Evolutionary conservation across 2,888 invertebrate genomes (phyloP), one percentile per base, ranked within the genome.

Genomic region (Lampropteryx suffumata): DNA sequence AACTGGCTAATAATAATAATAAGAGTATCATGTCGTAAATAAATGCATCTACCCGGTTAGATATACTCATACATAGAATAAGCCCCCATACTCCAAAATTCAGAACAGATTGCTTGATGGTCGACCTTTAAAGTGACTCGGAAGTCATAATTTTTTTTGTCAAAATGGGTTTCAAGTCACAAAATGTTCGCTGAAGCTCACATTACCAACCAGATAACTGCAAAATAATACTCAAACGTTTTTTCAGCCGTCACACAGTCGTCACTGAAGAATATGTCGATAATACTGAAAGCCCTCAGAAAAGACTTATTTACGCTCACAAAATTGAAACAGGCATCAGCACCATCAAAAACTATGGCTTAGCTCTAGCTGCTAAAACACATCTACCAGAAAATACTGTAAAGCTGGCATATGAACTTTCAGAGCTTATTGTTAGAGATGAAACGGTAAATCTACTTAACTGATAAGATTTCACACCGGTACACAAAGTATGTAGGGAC

Each of bases 271-370:
- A 81, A 63, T 54, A 63, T 7, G 71, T 74, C 3, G 74, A 72
- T 21, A 39, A 42, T 28, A 61, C 74, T 6, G 71, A 76, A 29
- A 65, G 64, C 32, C 59, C 58, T 2, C 64, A 80, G 9, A 77
- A 73, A 30, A 81, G 85, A 58, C 79, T 95, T 17, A 71, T 92
- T n/a, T 95, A 94, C 64, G 92, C 93, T 14, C 93, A 95, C 64
- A 92, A 89, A 64, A 71, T 95, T 21, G 86, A 91, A 47, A 76
- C 83, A 0, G 95, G 95, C 3, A 78, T 44, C 32, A 48, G 41
- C 21, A 48, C 40, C 9, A 35, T 36, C 10, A 35, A 92, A 57
- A 84, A 92, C 53, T 95, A 96, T 65, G 95, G 95, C 0, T 79
- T 95, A 21, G 86, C 91, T 17, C 76, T 95, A 39, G 94, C 94